These are phyloP conservation scores for Pomacea canaliculata DNA, from an alignment of 2,888 invertebrate species.

Conservation along the genomic window DNA sequence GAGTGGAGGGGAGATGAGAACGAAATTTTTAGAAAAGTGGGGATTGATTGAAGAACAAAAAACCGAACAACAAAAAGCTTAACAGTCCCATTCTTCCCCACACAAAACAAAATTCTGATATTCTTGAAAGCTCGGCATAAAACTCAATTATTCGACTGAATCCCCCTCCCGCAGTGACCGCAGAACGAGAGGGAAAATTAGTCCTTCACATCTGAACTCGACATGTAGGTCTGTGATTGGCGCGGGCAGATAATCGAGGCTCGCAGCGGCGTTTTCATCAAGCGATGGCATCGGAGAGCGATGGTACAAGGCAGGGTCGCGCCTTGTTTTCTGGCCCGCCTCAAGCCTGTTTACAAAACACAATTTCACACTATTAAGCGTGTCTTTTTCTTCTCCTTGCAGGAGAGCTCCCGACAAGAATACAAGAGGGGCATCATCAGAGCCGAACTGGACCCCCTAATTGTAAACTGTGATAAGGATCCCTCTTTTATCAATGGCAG, in stretches of 20 bases:
- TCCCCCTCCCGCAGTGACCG: no score
- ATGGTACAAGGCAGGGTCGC: no score
- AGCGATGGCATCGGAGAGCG: not conserved
- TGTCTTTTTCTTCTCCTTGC: conserved; percentile 4
- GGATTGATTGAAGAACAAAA: not conserved
- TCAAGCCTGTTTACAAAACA: conserved; percentile 13
- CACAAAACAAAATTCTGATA: no score
- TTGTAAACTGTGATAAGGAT: conserved; percentile 13
- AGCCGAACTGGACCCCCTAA: not conserved
- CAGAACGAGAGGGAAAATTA: no score
- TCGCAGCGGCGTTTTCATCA: conserved; percentile 8
- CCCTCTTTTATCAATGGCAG: conserved; percentile 8
- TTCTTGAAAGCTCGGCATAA: no score
- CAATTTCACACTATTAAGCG: conserved; percentile 17
- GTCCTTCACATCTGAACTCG: no score
- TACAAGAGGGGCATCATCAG: conserved; percentile 10
- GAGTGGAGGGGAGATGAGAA: not conserved
- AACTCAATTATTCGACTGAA: no score
- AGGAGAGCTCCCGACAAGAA: not conserved
- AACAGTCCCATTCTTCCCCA: no score
- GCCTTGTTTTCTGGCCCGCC: no score
- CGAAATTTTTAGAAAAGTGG: not conserved
- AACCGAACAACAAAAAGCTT: not conserved
- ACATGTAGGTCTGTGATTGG: not conserved
- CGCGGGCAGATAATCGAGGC: not conserved